These are phyloP conservation scores for Drosophila murphyi DNA, from an alignment of 1,140 invertebrate genomes.

Conservation along the genomic window DNA sequence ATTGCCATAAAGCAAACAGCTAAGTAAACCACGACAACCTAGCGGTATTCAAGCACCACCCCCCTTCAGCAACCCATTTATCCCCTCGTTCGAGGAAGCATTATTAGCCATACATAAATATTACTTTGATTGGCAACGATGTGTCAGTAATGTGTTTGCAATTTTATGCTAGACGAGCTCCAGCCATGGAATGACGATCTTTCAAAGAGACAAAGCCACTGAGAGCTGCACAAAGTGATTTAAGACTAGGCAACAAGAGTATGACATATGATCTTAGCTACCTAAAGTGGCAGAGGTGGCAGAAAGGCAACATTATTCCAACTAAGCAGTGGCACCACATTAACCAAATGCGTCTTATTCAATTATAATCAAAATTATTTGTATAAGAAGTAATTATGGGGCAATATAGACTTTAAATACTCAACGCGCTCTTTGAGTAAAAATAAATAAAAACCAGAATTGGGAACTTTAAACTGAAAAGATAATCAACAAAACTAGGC, in stretches of 20 bases:
- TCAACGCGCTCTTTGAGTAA: too few relatives aligned
- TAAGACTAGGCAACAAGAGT: not conserved
- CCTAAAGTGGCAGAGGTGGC: too few relatives aligned
- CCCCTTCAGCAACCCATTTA: too few relatives aligned
- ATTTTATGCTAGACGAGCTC: constrained; percentile 64
- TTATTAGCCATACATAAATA: constrained; percentile 35
- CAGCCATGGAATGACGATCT: not conserved
- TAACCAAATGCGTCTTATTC: too few relatives aligned
- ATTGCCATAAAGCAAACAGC: constrained; percentile 67
- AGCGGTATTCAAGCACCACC: constrained; percentile 10
- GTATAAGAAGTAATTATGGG: too few relatives aligned
- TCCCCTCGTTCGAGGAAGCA: constrained; percentile 52
- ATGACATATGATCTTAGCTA: constrained; percentile 16
- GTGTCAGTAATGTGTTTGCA: constrained; percentile 81
- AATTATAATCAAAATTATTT: too few relatives aligned
- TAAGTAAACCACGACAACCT: constrained; percentile 24
- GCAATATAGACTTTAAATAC: too few relatives aligned
- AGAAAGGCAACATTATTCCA: too few relatives aligned
- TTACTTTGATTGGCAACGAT: constrained; percentile 79
- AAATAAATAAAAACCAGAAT: too few relatives aligned
- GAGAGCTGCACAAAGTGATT: not conserved
- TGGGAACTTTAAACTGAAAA: too few relatives aligned
- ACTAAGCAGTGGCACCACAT: too few relatives aligned
- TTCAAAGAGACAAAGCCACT: constrained; percentile 10
- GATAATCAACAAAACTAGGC: too few relatives aligned